phyloP scores from a whole-genome alignment of 2,888 invertebrate species.

The Slavum lentiscoides region DNA sequence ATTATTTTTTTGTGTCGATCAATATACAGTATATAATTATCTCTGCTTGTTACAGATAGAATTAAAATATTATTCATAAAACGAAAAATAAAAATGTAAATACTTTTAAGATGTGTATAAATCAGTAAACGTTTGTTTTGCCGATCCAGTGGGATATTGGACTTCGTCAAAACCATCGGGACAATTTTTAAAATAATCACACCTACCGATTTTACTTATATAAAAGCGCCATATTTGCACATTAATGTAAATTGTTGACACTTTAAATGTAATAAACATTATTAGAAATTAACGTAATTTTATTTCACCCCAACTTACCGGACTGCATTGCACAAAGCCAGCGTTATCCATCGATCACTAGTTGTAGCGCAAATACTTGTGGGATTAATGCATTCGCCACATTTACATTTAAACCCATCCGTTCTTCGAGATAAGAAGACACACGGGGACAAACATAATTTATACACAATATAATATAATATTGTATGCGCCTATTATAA shows the following conservation, averaged over 20 bases:
- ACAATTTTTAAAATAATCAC: no score
- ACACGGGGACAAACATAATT: no score
- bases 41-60: neutral
- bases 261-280: neutral
- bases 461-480: neutral
- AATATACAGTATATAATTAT: no score
- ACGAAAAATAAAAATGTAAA: neutral
- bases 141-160: no score
- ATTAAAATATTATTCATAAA: neutral
- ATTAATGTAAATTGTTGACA: neutral
- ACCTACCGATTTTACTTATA: no score
- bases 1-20: no score
- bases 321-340: neutral
- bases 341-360: slow-evolving; percentile 24
- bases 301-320: neutral
- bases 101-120: neutral
- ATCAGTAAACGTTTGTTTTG: neutral
- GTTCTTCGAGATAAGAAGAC: neutral
- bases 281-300: no score
- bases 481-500: neutral
- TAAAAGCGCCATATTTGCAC: neutral
- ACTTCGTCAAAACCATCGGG: neutral
- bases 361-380: neutral
- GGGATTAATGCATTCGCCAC: slow-evolving; percentile 5
- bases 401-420: neutral